Evolutionary conservation across 2,888 invertebrate species (phyloP).

Genomic region (Linyphia triangularis): DNA sequence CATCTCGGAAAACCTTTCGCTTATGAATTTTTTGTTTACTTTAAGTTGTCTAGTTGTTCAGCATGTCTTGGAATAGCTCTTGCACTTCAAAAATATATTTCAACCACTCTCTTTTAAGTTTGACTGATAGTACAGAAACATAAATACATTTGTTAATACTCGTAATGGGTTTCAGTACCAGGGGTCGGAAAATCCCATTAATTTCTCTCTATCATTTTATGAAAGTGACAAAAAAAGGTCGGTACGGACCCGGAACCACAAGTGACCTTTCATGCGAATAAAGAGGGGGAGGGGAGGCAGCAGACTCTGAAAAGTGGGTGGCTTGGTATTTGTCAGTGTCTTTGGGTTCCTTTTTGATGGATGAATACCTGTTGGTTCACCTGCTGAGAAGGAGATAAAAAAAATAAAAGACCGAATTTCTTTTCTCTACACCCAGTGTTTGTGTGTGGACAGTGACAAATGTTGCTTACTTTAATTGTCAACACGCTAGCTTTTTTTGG

Average conservation of each 20-base stretch:
- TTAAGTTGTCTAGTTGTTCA: no score
- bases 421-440: constrained; percentile 20
- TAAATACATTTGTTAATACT: no score
- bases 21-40: no score
- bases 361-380: constrained; percentile 49
- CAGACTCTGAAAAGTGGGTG: constrained; percentile 63
- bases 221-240: constrained; percentile 29
- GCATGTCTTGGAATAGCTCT: no score
- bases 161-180: no score
- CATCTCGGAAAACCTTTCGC: no score
- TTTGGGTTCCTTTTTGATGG: constrained; percentile 52
- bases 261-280: constrained; percentile 54
- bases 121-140: no score
- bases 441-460: constrained; percentile 21
- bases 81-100: no score
- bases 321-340: constrained; percentile 72
- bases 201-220: constrained; percentile 38
- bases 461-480: constrained; percentile 56
- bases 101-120: no score
- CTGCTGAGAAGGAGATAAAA: constrained; percentile 39
- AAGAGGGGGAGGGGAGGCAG: constrained; percentile 4
- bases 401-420: constrained; percentile 34
- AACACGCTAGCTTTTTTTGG: background rate
- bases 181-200: no score
- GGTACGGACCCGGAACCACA: constrained; percentile 64